These are phyloP conservation scores for Porphyrio hochstetteri DNA, from an alignment of 2,113 vertebrate genomes.

Conservation along the genomic window DNA sequence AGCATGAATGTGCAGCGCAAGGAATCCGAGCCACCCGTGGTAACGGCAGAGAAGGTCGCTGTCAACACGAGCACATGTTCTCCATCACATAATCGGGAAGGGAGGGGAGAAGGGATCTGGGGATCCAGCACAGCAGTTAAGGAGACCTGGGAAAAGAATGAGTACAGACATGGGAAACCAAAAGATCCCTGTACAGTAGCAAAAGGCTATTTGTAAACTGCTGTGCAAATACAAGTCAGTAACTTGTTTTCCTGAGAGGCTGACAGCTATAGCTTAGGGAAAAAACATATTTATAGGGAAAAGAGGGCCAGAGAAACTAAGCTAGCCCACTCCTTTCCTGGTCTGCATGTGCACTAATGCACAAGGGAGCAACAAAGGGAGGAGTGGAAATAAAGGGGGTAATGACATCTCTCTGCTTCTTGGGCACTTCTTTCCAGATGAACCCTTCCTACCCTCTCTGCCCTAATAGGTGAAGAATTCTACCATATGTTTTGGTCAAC, in stretches of 20 bases:
- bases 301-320: neutral
- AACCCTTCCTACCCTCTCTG: neutral
- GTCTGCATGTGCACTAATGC: neutral
- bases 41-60: fast-evolving
- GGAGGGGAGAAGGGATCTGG: neutral
- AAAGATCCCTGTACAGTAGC: neutral
- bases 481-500: neutral
- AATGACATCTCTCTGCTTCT: neutral
- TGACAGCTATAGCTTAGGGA: neutral
- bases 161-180: neutral
- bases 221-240: neutral
- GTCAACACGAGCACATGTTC: neutral
- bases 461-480: neutral
- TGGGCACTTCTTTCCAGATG: neutral
- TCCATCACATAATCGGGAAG: fast-evolving
- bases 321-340: neutral
- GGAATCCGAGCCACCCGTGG: neutral
- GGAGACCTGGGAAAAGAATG: neutral
- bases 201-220: neutral
- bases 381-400: neutral
- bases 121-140: neutral
- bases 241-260: neutral
- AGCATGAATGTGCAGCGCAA: neutral
- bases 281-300: neutral
- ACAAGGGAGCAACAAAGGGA: neutral